Percentiles rank a stretch among this genome's conserved stretches.
Evolutionary conservation across 1,140 invertebrate genomes (phyloP).

Genomic region (Orchestia grillus): DNA sequence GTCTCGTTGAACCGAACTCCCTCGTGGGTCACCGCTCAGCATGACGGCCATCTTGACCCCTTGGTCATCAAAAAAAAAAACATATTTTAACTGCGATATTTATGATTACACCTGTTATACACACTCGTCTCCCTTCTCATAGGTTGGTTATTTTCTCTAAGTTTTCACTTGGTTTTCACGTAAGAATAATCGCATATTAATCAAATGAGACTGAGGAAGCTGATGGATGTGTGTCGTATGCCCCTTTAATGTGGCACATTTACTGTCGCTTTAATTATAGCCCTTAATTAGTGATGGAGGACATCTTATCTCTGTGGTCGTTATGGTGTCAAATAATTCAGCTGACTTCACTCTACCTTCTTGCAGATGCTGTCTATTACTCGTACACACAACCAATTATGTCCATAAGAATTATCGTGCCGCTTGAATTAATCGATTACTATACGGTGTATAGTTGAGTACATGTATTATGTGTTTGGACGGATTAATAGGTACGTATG

Average conservation of each 20-base stretch:
- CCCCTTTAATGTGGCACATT: not conserved
- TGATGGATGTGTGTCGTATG: not conserved
- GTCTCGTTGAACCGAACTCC: not conserved
- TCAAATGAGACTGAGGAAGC: not conserved
- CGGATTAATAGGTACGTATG: too few species aligned
- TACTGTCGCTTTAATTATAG: not conserved
- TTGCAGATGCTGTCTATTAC: not conserved
- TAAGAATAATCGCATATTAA: not conserved
- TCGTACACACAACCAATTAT: not conserved
- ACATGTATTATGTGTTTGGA: too few species aligned
- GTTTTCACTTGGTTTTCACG: not conserved
- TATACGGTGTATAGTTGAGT: not conserved
- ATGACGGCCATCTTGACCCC: not conserved
- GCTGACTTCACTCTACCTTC: not conserved
- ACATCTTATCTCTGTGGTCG: not conserved
- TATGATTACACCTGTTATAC: not conserved
- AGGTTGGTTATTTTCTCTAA: not conserved
- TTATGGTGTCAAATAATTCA: not conserved
- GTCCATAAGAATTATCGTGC: not conserved
- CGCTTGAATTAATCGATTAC: not conserved
- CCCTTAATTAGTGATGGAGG: not conserved
- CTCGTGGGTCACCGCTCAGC: not conserved
- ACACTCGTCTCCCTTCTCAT: not conserved
- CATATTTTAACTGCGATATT: not conserved
- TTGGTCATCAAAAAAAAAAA: not conserved